Evolutionary conservation across 2,113 vertebrate genomes (phyloP), one percentile per base, ranked within the genome.

Genomic region (Macaca fascicularis): DNA sequence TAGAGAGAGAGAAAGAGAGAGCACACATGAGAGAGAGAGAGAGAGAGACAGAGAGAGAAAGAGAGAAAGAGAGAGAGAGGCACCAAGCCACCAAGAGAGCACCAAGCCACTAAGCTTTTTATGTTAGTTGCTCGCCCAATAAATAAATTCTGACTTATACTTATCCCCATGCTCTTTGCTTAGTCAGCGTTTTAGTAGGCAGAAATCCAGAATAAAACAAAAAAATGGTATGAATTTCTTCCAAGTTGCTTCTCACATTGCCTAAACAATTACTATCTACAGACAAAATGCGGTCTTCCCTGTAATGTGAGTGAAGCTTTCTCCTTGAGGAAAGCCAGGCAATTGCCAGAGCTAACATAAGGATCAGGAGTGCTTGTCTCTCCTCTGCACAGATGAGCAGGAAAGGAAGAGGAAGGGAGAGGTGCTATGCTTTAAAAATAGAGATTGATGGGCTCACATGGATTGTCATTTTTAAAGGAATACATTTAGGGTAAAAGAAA

Each of bases 381-480:
- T 38, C 12, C 61, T 19, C 50, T 17, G 11, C 19, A 2, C 0
- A 14, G 52, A 20, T 45, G 52, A 55, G 52, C 12, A 0, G 23
- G 76, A 27, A n/a, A n/a, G 0, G 8, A 22, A 11, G 20, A 75
- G 11, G 9, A 32, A 32, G 32, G 10, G 32, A 40, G n/a, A 32
- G 38, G 1, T 25, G 8, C 27, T 35, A 0, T 13, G 48, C 0
- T 43, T 32, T n/a, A 48, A 69, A 89, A 11, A 5, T 0, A 14
- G 67, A 74, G 17, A 12, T 30, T 6, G 52, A 20, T 1, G 0
- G 4, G 2, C 8, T 40, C 32, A 4, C 1, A 5, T 0, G 25
- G 9, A 23, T 20, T 7, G 25, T 10, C 40, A 2, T 67, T 70
- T 43, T 59, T 75, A 93, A 10, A 69, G 25, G 32, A 86, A 48